These are phyloP conservation scores for Rugalucina vietnamica DNA, from an alignment of 2,888 invertebrate species.

Conservation along the genomic window DNA sequence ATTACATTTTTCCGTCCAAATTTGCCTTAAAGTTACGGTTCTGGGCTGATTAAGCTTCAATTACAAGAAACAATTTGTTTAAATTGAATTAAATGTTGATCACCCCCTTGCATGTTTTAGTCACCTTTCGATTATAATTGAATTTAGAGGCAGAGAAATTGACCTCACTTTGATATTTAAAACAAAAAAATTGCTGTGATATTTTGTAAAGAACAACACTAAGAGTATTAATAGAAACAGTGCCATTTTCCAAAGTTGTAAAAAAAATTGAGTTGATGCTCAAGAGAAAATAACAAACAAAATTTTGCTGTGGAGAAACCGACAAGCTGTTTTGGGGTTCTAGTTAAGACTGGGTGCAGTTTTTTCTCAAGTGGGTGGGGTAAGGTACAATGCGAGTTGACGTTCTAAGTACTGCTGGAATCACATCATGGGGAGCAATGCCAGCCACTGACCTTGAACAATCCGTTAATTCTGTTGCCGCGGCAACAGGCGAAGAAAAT, in stretches of 20 bases:
- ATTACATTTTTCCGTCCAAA: neutral
- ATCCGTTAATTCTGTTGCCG: conserved; percentile 19
- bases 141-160: too few relatives aligned
- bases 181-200: too few relatives aligned
- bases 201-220: too few relatives aligned
- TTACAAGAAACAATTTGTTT: neutral
- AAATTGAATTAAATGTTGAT: neutral
- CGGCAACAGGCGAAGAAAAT: conserved; percentile 16
- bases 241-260: too few relatives aligned
- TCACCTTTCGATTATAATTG: too few relatives aligned
- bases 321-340: too few relatives aligned
- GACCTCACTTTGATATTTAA: too few relatives aligned
- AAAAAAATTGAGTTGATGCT: too few relatives aligned
- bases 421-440: conserved; percentile 71
- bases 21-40: neutral
- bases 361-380: conserved; percentile 18
- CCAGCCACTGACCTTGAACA: conserved; percentile 65
- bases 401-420: conserved; percentile 59
- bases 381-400: conserved; percentile 70
- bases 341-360: neutral
- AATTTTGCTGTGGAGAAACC: too few relatives aligned
- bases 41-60: neutral
- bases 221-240: too few relatives aligned
- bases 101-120: neutral
- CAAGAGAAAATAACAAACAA: too few relatives aligned